A percentile compares a stretch with the other conserved stretches of the same genome.
phyloP scores from a whole-genome alignment of 2,888 invertebrate species.

The Choristoneura rosaceana region DNA sequence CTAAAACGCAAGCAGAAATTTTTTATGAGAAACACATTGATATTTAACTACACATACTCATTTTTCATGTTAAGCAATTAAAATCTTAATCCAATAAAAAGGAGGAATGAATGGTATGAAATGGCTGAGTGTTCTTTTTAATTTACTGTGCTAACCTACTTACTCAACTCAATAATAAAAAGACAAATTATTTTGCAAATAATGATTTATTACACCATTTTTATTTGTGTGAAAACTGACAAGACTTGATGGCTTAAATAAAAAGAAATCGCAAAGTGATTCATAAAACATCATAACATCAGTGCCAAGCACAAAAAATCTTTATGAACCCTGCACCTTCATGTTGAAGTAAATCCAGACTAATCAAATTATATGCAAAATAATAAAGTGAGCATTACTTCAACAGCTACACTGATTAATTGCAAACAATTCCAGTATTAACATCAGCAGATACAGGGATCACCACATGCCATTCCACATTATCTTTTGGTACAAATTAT shows the following conservation, averaged over 20 bases:
- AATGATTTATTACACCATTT: conserved; percentile 15
- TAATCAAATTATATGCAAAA: conserved; percentile 21
- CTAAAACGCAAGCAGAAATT: neutral
- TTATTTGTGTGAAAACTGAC: conserved; percentile 6
- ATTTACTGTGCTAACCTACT: neutral
- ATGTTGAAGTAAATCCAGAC: neutral
- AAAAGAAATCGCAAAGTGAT: conserved; percentile 13
- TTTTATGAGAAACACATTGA: neutral
- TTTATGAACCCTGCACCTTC: neutral
- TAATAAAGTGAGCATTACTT: conserved; percentile 14
- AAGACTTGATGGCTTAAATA: conserved; percentile 6
- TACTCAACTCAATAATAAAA: conserved; percentile 5
- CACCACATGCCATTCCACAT: conserved; percentile 32
- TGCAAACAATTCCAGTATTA: conserved; percentile 3
- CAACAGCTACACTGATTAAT: conserved; percentile 15
- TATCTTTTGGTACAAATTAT: conserved; percentile 54
- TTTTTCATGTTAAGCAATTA: neutral
- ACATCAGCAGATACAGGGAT: conserved; percentile 12
- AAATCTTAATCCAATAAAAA: neutral
- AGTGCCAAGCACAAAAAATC: conserved; percentile 7
- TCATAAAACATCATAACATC: conserved; percentile 21
- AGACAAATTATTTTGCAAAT: conserved; percentile 1
- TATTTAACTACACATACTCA: too few relatives aligned
- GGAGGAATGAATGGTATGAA: neutral
- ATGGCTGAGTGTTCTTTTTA: too few relatives aligned